Base-by-base conservation (phyloP, 2,888 invertebrate species). In the Drosophila seclusa region DNA sequence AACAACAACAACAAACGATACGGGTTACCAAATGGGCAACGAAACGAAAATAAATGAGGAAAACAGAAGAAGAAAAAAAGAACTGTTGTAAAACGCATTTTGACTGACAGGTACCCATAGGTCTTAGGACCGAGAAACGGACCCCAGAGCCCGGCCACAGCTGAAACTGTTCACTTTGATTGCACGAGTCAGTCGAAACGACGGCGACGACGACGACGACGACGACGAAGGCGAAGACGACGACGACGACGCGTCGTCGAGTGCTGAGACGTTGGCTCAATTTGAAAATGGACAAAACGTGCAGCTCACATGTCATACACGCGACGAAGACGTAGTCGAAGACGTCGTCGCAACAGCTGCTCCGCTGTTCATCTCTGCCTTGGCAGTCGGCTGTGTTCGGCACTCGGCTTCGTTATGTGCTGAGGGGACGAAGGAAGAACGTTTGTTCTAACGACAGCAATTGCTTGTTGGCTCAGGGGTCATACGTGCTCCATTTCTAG, bases 231-330 rank as follows among this genome's bases (percentile, higher is more conserved):
- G 3, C 63, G 54, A 21, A 34, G 65, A 78, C 68, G 64, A 63
- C 62, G 36, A 18, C 36, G 36, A 18, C 45, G 45, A 24, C 45
- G 45, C 45, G 45, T 24, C 45, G 65, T 52, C 73, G 82, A 87
- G 77, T 82, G 82, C 73, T 78, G 80, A 76, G 78, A 84, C 74
- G 73, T 69, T 83, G 84, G 73, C 90, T 87, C 90, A 90, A 87
- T 90, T 90, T 79, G 81, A 86, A 90, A 87, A 90, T 88, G 89
- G 87, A 86, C 89, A 83, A 90, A 87, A 87, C 87, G 87, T 87
- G 90, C 89, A 90, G 87, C 87, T 89, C 87, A 90, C 87, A 87
- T 87, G 87, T 90, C 87, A 89, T 87, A 84, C 89, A 90, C 87
- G 90, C 79, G 80, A 83, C 89, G 82, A 63, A 42, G 73, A 66